Conservation (phyloP, 2,888 invertebrate genomes). For the Leptodirus hochenwartii region DNA sequence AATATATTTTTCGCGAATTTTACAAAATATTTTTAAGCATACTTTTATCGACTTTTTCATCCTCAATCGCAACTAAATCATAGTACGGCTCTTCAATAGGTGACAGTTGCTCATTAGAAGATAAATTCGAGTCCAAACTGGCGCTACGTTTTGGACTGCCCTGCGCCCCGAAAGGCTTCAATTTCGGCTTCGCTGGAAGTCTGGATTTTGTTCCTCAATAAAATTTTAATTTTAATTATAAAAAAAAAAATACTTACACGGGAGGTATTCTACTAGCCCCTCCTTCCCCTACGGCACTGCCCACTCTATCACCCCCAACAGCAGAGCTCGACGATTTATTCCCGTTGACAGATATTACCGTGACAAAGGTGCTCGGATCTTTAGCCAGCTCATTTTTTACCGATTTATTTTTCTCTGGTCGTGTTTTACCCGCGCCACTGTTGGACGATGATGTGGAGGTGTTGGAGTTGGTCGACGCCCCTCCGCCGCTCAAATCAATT, state of each 20-base stretch:
- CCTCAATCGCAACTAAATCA: constrained; percentile 51
- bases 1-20: neutral
- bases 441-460: constrained; percentile 6
- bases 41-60: constrained; percentile 29
- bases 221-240: constrained; percentile 1
- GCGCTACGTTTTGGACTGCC: constrained; percentile 20
- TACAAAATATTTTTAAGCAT: constrained; percentile 36
- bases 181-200: constrained; percentile 23
- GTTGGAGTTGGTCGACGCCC: constrained; percentile 6
- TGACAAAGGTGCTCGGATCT: constrained; percentile 53
- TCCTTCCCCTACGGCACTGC: constrained; percentile 17
- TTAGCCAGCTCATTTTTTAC: constrained; percentile 18
- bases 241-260: constrained; percentile 18
- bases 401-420: too few relatives aligned
- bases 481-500: too few relatives aligned
- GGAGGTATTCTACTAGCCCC: constrained; percentile 20
- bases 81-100: constrained; percentile 50
- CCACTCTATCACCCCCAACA: constrained; percentile 10
- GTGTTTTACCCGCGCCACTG: constrained; percentile 4
- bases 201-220: constrained; percentile 11
- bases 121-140: constrained; percentile 25
- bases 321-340: too few relatives aligned
- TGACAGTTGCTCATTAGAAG: constrained; percentile 37
- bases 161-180: constrained; percentile 14
- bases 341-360: constrained; percentile 79